Evolutionary conservation across 2,888 invertebrate species (phyloP), one percentile per base, ranked within the genome.

Genomic region (Labia minor): DNA sequence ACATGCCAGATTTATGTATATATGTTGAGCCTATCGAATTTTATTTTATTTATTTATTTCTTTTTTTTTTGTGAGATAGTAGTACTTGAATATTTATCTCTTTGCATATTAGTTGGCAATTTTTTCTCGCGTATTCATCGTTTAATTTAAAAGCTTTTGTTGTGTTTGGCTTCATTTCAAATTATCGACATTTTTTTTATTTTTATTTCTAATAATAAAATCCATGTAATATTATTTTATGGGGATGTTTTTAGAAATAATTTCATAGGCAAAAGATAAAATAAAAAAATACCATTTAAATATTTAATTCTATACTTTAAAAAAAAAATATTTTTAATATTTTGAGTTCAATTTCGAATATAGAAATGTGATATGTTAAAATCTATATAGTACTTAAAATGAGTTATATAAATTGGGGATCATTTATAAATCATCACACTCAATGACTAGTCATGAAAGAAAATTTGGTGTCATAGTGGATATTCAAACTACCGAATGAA

Each of bases 121-220:
- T 49, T 49, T 49, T 49, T 49, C 49, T 49, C 49, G 49, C 49
- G n/a, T 16, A 49, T 49, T 49, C 49, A 49, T 49, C 49, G 49
- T 49, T 49, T 49, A 49, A 49, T 49, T 49, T 49, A 49, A 49
- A 49, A 49, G 49, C 49, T 49, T 49, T 49, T 49, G 26, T 26
- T 26, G 49, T 49, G 49, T 49, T 49, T 49, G 49, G 49, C 49
- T 49, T 49, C 49, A 49, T 49, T 49, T 49, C 49, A 49, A 49
- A 49, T 49, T 49, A 49, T 49, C 49, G 49, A 49, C 16, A 49
- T 49, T 49, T 49, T 49, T 49, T 49, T 49, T 49, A n/a, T 49
- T 11, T 49, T 49, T 49, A 49, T 49, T 49, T 49, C 8, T n/a
- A 49, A 49, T 49, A 49, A n/a, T 49, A 49, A 49, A 49, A 49